Evolutionary conservation across 1,140 invertebrate genomes (phyloP).

Genomic region (Littorina saxatilis): DNA sequence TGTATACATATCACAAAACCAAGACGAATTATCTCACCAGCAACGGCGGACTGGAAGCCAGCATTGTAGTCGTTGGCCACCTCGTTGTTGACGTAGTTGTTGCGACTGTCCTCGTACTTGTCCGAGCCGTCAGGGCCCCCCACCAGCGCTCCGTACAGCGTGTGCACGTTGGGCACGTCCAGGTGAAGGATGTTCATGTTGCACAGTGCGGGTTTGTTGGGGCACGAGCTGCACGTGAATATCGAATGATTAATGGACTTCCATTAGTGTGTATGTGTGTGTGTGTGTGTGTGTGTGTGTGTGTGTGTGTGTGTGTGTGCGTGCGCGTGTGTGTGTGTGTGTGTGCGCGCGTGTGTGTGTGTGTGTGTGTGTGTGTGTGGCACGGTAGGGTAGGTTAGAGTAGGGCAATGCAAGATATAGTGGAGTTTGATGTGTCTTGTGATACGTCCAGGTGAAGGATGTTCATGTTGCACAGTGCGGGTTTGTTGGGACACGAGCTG

Average conservation of each 20-base stretch:
- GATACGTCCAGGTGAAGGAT: slow-evolving; percentile 41
- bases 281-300: no score
- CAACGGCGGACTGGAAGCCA: slow-evolving; percentile 62
- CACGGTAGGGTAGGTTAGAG: no score
- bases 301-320: no score
- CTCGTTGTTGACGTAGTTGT: slow-evolving; percentile 72
- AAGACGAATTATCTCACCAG: slow-evolving; percentile 40
- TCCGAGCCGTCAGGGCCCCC: slow-evolving; percentile 71
- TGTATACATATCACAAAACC: no score
- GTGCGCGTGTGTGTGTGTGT: no score
- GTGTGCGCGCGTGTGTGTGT: no score
- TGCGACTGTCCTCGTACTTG: slow-evolving; percentile 64
- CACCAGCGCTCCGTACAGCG: slow-evolving; percentile 67
- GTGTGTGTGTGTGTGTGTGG: no score
- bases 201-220: slow-evolving; percentile 56
- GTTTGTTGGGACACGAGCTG: slow-evolving; percentile 10
- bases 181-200: slow-evolving; percentile 50
- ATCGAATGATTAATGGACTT: no score
- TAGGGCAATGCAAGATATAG: no score
- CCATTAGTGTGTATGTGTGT: no score
- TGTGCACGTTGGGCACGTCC: slow-evolving; percentile 54
- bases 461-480: slow-evolving; percentile 56
- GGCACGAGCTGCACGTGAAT: slow-evolving; percentile 62
- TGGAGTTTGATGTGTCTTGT: no score
- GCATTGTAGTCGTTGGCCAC: slow-evolving; percentile 74